Conservation (phyloP, 2,113 vertebrate species). For the Tragelaphus strepsiceros region DNA sequence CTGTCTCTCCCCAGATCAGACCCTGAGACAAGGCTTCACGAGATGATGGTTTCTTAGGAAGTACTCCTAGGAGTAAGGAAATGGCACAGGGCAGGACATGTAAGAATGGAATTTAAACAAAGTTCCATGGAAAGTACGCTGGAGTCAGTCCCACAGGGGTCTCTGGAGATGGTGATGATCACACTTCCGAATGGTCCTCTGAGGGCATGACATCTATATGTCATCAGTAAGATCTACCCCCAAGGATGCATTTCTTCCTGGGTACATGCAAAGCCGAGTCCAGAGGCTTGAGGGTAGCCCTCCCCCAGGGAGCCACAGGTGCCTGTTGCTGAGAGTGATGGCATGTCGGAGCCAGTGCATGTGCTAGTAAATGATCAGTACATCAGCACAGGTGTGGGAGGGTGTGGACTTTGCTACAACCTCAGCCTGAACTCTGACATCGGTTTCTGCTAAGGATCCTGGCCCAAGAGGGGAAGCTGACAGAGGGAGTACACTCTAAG, state of each 20-base stretch:
- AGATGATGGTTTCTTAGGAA: not conserved
- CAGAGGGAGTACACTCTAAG: too few relatives aligned
- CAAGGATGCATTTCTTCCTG: not conserved
- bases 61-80: not conserved
- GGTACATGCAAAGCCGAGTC: not conserved
- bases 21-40: not conserved
- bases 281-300: too few relatives aligned
- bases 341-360: rapidly evolving
- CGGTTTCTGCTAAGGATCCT: not conserved
- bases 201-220: too few relatives aligned
- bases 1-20: not conserved
- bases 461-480: not conserved
- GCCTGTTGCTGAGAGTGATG: not conserved
- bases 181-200: not conserved
- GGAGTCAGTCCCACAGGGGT: not conserved
- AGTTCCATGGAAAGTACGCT: not conserved
- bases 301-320: not conserved
- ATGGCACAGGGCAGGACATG: not conserved
- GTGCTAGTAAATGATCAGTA: not conserved
- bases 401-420: not conserved
- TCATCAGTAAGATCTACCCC: not conserved
- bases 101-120: not conserved
- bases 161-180: not conserved
- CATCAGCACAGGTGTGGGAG: not conserved
- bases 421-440: not conserved